Evolutionary conservation across 2,888 invertebrate species (phyloP).

Genomic region (Leptura quadrifasciata): DNA sequence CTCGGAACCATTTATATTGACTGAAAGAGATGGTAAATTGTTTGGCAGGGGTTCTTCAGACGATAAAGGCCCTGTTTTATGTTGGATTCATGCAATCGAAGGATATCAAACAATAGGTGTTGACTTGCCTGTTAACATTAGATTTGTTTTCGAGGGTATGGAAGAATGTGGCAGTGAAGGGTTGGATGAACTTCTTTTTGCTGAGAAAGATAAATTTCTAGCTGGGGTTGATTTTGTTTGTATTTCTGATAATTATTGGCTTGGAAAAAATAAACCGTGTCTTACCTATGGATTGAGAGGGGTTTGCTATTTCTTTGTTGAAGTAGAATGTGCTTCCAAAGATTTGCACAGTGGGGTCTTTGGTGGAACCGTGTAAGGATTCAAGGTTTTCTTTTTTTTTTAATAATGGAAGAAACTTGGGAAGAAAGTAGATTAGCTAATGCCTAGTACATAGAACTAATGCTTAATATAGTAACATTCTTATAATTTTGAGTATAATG

Average conservation of each 20-base stretch:
- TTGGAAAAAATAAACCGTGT: slow-evolving; percentile 97
- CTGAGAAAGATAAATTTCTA: slow-evolving; percentile 86
- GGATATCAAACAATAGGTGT: slow-evolving; percentile 83
- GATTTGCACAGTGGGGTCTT: slow-evolving; percentile 97
- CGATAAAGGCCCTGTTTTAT: slow-evolving; percentile 94
- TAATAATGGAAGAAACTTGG: too few species aligned
- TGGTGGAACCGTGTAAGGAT: slow-evolving; percentile 91
- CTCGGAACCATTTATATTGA: slow-evolving; percentile 93
- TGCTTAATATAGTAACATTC: too few species aligned
- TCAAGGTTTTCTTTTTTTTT: slow-evolving; percentile 51
- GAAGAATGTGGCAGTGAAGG: slow-evolving; percentile 98
- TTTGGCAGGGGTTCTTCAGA: slow-evolving; percentile 93
- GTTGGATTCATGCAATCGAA: slow-evolving; percentile 96
- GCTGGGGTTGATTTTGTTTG: slow-evolving; percentile 93
- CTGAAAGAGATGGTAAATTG: slow-evolving; percentile 91
- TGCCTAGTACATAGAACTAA: too few species aligned
- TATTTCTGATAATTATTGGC: slow-evolving; percentile 99
- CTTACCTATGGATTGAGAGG: slow-evolving; percentile 97
- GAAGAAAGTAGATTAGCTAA: too few species aligned
- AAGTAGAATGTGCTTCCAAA: slow-evolving; percentile 91
- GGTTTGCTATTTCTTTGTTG: slow-evolving; percentile 91
- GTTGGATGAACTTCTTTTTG: slow-evolving; percentile 87
- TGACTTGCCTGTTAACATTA: slow-evolving; percentile 83
- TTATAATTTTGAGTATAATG: too few species aligned
- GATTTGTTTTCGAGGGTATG: slow-evolving; percentile 98